Evolutionary conservation across 2,113 vertebrate genomes (phyloP), one percentile per base, ranked within the genome.

Genomic region (Sardina pilchardus): DNA sequence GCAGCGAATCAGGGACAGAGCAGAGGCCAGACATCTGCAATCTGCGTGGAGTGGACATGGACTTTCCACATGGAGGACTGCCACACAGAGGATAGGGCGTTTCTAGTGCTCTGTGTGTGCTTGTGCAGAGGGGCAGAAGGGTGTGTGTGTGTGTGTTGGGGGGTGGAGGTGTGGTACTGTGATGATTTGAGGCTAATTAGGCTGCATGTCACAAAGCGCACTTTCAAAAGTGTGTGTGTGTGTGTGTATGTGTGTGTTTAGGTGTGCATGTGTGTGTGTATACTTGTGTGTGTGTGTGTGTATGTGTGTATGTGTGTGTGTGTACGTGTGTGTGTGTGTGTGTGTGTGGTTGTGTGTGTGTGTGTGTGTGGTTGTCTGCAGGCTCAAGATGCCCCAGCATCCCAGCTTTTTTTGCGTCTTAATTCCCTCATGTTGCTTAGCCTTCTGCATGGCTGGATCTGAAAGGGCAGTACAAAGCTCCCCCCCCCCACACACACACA

Each of bases 381-480:
- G 59, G 59, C 24, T 71, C 26, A 71, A 71, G 63, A 71, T 30
- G n/a, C 82, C 83, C 19, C 45, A 81, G 82, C 75, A 82, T 88
- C 86, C 82, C 90, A 87, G 89, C 92, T 92, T 94, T 94, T 94
- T 92, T 94, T 94, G 92, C 91, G 91, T 93, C 93, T 94, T 71
- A 93, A 92, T 94, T 94, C 93, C 91, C 93, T 88, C 90, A 93
- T 93, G 92, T 94, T 94, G 93, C 94, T 92, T 87, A 86, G 92
- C 92, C 94, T 95, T 93, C 92, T 89, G 92, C 93, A 94, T 95
- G 94, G 91, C 89, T 94, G 94, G 53, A 82, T 93, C 90, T 94
- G 89, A 95, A 95, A 94, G 87, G 90, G 86, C 85, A 88, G 84
- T 87, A 71, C 87, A 90, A 91, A 93, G 90, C 12, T 7, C 7